A percentile compares a stretch with the other conserved stretches of the same genome.
These are phyloP conservation scores for Axea sp. DNA, from an alignment of 2,888 invertebrate species.

Conservation along the genomic window DNA sequence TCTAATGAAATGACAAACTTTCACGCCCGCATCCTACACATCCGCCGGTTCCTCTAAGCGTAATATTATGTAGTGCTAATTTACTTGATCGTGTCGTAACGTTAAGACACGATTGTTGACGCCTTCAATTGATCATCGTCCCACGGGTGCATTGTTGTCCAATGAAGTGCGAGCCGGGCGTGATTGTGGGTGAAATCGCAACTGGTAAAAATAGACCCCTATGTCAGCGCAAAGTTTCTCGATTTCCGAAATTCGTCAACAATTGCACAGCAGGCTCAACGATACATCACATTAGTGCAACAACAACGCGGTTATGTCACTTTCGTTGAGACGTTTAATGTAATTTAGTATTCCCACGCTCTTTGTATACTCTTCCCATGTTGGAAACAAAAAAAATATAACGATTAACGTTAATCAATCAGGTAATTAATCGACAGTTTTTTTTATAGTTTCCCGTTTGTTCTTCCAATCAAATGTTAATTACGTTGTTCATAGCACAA, in stretches of 20 bases:
- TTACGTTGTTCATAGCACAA: too few species aligned
- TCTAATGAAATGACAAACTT: slow-evolving; percentile 10
- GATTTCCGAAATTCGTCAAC: slow-evolving; percentile 43
- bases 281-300: slow-evolving; percentile 10
- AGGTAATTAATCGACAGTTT: slow-evolving; percentile 29
- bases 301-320: slow-evolving; percentile 23
- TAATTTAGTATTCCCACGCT: slow-evolving; percentile 54
- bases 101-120: slow-evolving; percentile 47
- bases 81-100: slow-evolving; percentile 39
- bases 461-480: too few species aligned
- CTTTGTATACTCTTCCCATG: slow-evolving; percentile 4
- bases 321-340: slow-evolving; percentile 22
- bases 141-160: slow-evolving; percentile 61
- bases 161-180: slow-evolving; percentile 24
- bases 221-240: slow-evolving; percentile 44
- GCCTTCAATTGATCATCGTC: slow-evolving; percentile 48
- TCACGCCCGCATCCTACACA: slow-evolving; percentile 22
- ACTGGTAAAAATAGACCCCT: slow-evolving; percentile 60
- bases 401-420: slow-evolving; percentile 34
- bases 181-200: slow-evolving; percentile 52
- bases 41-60: slow-evolving; percentile 15
- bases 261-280: slow-evolving; percentile 10
- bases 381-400: slow-evolving; percentile 12
- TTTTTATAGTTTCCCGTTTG: neutral
- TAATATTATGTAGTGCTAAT: slow-evolving; percentile 48